A percentile compares a stretch with the other conserved stretches of the same genome.
Conservation (phyloP, 2,888 invertebrate genomes). For the Eristalis tenax region DNA sequence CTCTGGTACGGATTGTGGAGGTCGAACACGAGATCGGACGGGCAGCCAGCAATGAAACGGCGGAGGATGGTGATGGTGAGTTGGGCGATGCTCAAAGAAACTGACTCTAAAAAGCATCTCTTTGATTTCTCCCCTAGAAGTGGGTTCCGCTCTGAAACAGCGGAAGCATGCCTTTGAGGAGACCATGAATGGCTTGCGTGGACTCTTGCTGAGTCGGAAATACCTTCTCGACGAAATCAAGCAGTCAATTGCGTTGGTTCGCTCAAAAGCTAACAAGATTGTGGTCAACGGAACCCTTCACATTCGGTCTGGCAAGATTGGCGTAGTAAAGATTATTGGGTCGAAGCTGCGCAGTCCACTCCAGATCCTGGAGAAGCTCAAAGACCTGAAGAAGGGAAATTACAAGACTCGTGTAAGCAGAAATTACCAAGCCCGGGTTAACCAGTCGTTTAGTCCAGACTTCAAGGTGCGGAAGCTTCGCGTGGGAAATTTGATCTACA, state of each 20-base stretch:
- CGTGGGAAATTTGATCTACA: conserved; percentile 76
- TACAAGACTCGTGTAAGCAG: conserved; percentile 67
- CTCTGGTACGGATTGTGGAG: conserved; percentile 76
- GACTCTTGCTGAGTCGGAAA: conserved; percentile 75
- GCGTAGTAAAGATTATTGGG: conserved; percentile 72
- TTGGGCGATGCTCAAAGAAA: too few species aligned
- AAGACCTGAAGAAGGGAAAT: conserved; percentile 69
- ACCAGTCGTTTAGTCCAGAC: conserved; percentile 16
- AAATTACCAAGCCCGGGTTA: conserved; percentile 15
- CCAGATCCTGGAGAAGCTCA: conserved; percentile 74
- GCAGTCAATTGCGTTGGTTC: conserved; percentile 43
- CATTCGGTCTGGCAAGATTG: conserved; percentile 72
- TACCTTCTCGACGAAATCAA: conserved; percentile 74
- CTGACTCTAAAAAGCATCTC: background rate
- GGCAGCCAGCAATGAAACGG: background rate
- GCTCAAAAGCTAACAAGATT: conserved; percentile 42
- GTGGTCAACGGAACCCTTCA: conserved; percentile 63
- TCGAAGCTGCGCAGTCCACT: conserved; percentile 74
- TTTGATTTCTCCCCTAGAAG: conserved; percentile 22
- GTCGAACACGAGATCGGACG: conserved; percentile 71
- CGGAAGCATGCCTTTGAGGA: conserved; percentile 77
- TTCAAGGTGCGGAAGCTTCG: conserved; percentile 74
- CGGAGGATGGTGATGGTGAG: conserved; percentile 70
- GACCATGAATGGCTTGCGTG: conserved; percentile 74
- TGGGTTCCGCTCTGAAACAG: conserved; percentile 71